Evolutionary conservation across 2,888 invertebrate genomes (phyloP).

Genomic region (Aleiodes alternator): DNA sequence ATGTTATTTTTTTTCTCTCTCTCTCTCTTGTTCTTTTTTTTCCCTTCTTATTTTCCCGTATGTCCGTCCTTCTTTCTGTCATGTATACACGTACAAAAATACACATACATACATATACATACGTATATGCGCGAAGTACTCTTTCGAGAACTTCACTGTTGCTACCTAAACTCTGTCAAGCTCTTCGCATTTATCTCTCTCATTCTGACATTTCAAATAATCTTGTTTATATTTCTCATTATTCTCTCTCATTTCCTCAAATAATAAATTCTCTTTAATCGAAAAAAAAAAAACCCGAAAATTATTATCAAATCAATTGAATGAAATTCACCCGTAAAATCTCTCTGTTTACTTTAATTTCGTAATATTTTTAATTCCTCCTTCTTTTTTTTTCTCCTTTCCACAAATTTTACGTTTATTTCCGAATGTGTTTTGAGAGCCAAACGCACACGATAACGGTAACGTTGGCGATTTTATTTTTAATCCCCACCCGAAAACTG

Average conservation of each 20-base stretch:
- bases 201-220: background rate
- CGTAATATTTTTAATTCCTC: background rate
- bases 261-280: too few relatives aligned
- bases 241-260: background rate
- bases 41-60: slow-evolving; percentile 42
- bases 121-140: slow-evolving; percentile 49
- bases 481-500: slow-evolving; percentile 26
- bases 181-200: slow-evolving; percentile 7
- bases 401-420: too few relatives aligned
- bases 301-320: too few relatives aligned
- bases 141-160: slow-evolving; percentile 50
- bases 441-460: slow-evolving; percentile 30
- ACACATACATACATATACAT: slow-evolving; percentile 36
- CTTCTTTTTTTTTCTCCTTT: background rate
- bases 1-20: background rate
- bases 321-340: too few relatives aligned
- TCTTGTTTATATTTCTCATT: background rate
- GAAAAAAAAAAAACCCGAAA: too few relatives aligned
- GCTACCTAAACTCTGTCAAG: slow-evolving; percentile 54
- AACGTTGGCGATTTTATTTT: slow-evolving; percentile 28
- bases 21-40: slow-evolving; percentile 33
- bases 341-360: background rate
- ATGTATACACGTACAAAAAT: slow-evolving; percentile 30
- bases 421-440: slow-evolving; percentile 7
- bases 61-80: slow-evolving; percentile 37